A percentile compares a stretch with the other conserved stretches of the same genome.
Conservation (phyloP, 2,888 invertebrate genomes). For the Creontiades dilutus region DNA sequence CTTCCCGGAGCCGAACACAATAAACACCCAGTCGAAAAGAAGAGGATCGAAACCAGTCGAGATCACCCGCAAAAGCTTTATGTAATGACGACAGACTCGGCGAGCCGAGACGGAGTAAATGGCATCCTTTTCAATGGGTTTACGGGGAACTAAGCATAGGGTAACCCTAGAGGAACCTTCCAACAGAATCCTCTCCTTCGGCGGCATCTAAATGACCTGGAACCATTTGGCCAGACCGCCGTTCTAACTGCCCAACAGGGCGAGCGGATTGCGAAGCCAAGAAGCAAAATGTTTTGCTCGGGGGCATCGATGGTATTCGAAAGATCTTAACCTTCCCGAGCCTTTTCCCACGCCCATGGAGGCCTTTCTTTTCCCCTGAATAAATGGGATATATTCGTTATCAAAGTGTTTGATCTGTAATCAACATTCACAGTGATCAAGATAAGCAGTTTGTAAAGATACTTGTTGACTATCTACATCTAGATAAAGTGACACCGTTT, state of each 20-base stretch:
- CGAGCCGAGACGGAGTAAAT: conserved; percentile 48
- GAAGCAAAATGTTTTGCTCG: conserved; percentile 57
- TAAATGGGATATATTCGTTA: conserved; percentile 16
- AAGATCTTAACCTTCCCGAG: conserved; percentile 30
- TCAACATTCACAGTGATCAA: no score
- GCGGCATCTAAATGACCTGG: conserved; percentile 64
- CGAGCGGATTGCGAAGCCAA: conserved; percentile 45
- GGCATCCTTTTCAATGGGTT: conserved; percentile 62
- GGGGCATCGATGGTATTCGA: conserved; percentile 51
- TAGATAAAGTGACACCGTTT: no score
- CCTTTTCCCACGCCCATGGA: conserved; percentile 47
- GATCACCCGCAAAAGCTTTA: conserved; percentile 53
- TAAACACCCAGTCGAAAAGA: conserved; percentile 7
- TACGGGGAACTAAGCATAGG: not conserved
- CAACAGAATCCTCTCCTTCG: conserved; percentile 27
- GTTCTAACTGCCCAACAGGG: conserved; percentile 54
- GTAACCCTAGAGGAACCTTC: conserved; percentile 32
- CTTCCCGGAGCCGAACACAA: conserved; percentile 12
- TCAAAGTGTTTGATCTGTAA: not conserved
- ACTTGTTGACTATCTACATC: no score
- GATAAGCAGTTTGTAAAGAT: no score
- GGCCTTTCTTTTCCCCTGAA: conserved; percentile 31
- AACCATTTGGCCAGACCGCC: conserved; percentile 54
- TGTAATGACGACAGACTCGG: conserved; percentile 41
- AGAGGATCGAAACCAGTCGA: conserved; percentile 46